phyloP scores from a whole-genome alignment of 2,113 vertebrate species.

The Hemiscyllium ocellatum region DNA sequence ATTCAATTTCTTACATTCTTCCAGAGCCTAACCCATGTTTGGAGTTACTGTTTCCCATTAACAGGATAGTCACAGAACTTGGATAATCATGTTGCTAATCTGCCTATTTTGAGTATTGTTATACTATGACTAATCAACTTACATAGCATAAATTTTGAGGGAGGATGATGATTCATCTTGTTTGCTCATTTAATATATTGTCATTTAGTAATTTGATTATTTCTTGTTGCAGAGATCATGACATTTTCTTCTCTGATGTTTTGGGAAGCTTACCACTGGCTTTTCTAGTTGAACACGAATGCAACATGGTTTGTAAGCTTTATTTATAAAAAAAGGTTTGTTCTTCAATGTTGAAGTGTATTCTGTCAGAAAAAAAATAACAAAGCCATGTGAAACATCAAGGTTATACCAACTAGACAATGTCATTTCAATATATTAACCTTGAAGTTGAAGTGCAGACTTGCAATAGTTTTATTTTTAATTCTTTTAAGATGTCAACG shows the following conservation, averaged over 20 bases:
- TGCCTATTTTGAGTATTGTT: not conserved
- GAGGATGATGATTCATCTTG: not conserved
- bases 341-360: constrained; percentile 1
- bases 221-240: not conserved
- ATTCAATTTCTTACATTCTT: not conserved
- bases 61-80: not conserved
- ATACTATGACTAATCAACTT: not conserved
- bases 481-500: not conserved
- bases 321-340: not conserved
- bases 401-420: not conserved
- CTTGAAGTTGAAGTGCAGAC: not conserved
- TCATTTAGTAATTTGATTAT: not conserved
- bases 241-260: not conserved
- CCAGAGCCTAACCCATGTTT: not conserved
- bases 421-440: not conserved
- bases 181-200: not conserved
- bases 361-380: not conserved
- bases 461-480: not conserved
- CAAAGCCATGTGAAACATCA: not conserved
- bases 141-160: not conserved
- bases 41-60: not conserved
- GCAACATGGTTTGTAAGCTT: not conserved
- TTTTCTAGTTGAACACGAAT: not conserved
- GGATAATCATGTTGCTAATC: not conserved
- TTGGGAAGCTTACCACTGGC: not conserved